Conservation (phyloP, 1,140 invertebrate species). For the Chrysomallon squamiferum region DNA sequence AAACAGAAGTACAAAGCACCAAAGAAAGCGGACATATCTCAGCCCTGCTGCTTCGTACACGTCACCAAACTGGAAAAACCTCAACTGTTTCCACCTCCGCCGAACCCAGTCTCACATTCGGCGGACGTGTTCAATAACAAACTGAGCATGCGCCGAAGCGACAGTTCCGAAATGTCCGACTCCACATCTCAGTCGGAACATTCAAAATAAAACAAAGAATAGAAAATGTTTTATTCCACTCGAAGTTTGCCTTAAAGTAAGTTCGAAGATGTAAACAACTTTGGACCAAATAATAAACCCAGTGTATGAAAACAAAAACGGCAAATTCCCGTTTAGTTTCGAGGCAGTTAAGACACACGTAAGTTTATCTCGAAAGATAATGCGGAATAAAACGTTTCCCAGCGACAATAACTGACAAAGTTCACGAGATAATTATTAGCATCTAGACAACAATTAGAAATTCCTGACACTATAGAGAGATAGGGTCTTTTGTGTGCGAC, state of each 20-base stretch:
- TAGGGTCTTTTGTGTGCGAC: too few species aligned
- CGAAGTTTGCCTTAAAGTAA: neutral
- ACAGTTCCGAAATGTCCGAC: constrained; percentile 28
- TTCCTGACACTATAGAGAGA: too few species aligned
- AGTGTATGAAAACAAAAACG: neutral
- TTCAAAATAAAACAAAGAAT: neutral
- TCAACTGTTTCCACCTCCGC: constrained; percentile 20
- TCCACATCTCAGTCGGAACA: constrained; percentile 19
- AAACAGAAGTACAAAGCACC: constrained; percentile 67
- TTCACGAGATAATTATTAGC: too few species aligned
- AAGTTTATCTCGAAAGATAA: neutral
- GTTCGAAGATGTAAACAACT: neutral
- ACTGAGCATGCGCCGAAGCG: constrained; percentile 16
- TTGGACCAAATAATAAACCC: neutral
- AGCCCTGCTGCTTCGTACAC: constrained; percentile 87
- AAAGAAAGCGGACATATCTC: constrained; percentile 82
- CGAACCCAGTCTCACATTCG: neutral
- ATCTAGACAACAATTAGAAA: too few species aligned
- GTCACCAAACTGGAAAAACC: constrained; percentile 79
- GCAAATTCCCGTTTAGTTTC: neutral
- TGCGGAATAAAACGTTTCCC: neutral
- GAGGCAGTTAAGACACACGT: neutral
- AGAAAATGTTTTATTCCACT: neutral
- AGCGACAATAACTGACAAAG: too few species aligned
- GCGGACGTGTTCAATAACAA: constrained; percentile 1